Evolutionary conservation across 2,888 invertebrate genomes (phyloP).

Genomic region (Atrina japonica): DNA sequence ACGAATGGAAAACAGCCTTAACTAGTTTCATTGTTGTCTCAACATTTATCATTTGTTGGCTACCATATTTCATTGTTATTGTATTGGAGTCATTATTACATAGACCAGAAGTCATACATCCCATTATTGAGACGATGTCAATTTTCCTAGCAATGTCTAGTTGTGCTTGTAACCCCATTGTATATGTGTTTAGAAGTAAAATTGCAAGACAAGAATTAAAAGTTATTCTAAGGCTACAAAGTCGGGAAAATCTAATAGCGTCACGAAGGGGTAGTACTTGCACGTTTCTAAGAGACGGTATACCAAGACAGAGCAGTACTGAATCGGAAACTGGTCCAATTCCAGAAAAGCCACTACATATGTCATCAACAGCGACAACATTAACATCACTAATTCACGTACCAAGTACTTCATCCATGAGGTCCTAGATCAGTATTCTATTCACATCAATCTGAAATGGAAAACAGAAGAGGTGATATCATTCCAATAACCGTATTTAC

Average conservation of each 20-base stretch:
- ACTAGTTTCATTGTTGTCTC: slow-evolving; percentile 90
- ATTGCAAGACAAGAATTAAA: slow-evolving; percentile 64
- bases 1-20: slow-evolving; percentile 93
- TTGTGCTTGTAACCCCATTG: slow-evolving; percentile 86
- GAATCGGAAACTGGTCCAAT: slow-evolving; percentile 49
- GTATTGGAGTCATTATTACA: slow-evolving; percentile 72
- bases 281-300: slow-evolving; percentile 38
- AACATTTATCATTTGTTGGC: slow-evolving; percentile 85
- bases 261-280: slow-evolving; percentile 35
- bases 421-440: background rate
- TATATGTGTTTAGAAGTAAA: slow-evolving; percentile 87
- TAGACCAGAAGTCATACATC: slow-evolving; percentile 62
- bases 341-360: slow-evolving; percentile 51
- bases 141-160: slow-evolving; percentile 84
- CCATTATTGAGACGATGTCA: slow-evolving; percentile 80
- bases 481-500: too few relatives aligned
- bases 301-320: slow-evolving; percentile 53
- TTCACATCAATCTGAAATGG: too few relatives aligned
- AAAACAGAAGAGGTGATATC: too few relatives aligned
- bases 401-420: background rate
- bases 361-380: slow-evolving; percentile 56
- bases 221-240: slow-evolving; percentile 55
- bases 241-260: slow-evolving; percentile 18
- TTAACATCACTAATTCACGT: slow-evolving; percentile 54
- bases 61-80: slow-evolving; percentile 81